Evolutionary conservation across 1,140 invertebrate species (phyloP).

Genomic region (Zaprionus vittiger): DNA sequence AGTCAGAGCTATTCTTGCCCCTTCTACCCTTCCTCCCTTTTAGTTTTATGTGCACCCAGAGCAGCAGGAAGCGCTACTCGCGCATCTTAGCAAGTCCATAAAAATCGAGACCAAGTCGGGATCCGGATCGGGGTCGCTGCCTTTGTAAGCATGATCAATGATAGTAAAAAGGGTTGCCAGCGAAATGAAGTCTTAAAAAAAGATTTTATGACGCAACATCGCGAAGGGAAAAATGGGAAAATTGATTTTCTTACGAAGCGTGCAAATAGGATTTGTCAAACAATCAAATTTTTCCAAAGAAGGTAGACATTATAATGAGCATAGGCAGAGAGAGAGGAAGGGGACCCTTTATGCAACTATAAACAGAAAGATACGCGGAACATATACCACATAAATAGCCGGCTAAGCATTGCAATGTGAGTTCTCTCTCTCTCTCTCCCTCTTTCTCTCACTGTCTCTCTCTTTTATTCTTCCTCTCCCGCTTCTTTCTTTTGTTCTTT

Average conservation of each 20-base stretch:
- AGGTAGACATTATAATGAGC: constrained; percentile 54
- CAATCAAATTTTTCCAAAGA: constrained; percentile 58
- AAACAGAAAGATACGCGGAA: neutral
- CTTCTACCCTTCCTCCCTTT: neutral
- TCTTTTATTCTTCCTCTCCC: constrained; percentile 13
- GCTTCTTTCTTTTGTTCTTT: constrained; percentile 45
- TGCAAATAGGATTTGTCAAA: constrained; percentile 80
- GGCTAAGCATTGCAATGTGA: constrained; percentile 12
- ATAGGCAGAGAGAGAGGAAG: constrained; percentile 5
- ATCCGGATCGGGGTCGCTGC: constrained; percentile 2
- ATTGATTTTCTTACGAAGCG: constrained; percentile 73
- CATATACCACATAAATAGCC: neutral
- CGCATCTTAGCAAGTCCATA: constrained; percentile 75
- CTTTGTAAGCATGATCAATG: constrained; percentile 70
- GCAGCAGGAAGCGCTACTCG: constrained; percentile 42
- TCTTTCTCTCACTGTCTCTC: constrained; percentile 1
- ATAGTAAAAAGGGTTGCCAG: constrained; percentile 61
- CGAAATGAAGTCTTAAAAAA: constrained; percentile 55
- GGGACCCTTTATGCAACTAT: constrained; percentile 13
- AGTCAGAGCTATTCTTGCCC: constrained; percentile 37
- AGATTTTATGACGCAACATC: constrained; percentile 48
- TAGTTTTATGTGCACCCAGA: constrained; percentile 19
- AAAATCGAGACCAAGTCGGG: constrained; percentile 47
- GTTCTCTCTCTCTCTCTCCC: constrained; percentile 19
- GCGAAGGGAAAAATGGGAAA: constrained; percentile 26